Conservation (phyloP, 2,113 vertebrate genomes). For the Pipra filicauda region DNA sequence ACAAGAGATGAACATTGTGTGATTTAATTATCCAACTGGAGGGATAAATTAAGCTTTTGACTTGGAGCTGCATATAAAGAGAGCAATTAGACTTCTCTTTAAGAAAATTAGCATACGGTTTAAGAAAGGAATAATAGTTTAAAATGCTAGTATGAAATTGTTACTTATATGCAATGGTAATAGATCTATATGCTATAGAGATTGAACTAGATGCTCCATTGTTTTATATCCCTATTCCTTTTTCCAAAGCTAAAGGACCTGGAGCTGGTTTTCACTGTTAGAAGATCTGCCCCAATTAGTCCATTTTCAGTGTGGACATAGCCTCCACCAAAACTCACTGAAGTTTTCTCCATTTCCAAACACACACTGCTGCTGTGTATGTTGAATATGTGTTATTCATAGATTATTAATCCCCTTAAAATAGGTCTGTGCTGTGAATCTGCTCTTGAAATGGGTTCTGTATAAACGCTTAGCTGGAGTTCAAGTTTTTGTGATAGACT, state of each 20-base stretch:
- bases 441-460: constrained; percentile 28
- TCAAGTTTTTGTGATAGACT: neutral
- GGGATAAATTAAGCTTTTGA: constrained; percentile 41
- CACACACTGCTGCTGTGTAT: neutral
- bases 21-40: constrained; percentile 44
- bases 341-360: neutral
- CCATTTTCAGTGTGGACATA: neutral
- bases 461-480: neutral
- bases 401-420: constrained; percentile 59
- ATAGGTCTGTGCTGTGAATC: constrained; percentile 10
- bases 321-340: neutral
- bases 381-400: constrained; percentile 46
- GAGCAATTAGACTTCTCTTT: constrained; percentile 23
- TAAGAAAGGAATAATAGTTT: constrained; percentile 11
- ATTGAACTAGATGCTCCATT: neutral
- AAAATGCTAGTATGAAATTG: constrained; percentile 1
- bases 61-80: constrained; percentile 36
- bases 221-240: neutral
- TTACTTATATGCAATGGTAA: neutral
- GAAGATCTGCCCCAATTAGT: neutral
- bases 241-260: neutral
- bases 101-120: constrained; percentile 33
- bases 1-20: neutral
- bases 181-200: neutral
- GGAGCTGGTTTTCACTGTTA: neutral